Conservation (phyloP, 2,113 vertebrate genomes). For the Raphicerus campestris region DNA sequence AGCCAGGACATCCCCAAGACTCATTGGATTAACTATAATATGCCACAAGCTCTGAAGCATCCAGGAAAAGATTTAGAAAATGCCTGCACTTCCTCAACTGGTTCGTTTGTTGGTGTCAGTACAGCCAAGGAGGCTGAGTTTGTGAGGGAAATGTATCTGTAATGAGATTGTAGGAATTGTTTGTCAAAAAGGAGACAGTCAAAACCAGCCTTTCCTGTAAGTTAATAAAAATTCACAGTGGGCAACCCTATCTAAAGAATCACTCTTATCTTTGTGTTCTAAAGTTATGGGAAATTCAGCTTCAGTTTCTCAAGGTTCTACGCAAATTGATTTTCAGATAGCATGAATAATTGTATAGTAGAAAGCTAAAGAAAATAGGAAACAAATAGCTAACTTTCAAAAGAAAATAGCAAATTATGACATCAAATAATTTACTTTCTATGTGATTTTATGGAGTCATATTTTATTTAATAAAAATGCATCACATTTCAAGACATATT, state of each 20-base stretch:
- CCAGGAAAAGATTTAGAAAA: not conserved
- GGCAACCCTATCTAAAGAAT: not conserved
- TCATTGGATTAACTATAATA: not conserved
- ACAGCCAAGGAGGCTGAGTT: not conserved
- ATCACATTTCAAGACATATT: not conserved
- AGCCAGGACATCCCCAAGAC: not conserved
- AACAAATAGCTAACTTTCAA: not conserved
- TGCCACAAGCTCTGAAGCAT: not conserved
- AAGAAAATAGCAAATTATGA: not conserved
- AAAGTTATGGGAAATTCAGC: not conserved
- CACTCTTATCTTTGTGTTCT: slow-evolving; percentile 15
- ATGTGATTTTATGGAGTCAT: not conserved
- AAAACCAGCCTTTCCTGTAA: not conserved
- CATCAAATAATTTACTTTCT: not conserved
- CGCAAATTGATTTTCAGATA: not conserved
- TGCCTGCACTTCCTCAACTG: not conserved
- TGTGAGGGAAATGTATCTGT: not conserved
- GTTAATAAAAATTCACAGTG: slow-evolving; percentile 42
- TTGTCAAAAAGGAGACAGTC: not conserved
- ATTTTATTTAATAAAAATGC: not conserved
- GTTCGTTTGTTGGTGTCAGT: not conserved
- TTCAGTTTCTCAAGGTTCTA: not conserved
- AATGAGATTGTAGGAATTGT: not conserved
- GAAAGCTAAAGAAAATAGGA: not conserved
- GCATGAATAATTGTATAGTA: not conserved